Base-by-base conservation (phyloP, 1,140 invertebrate species). In the Trichogramma pretiosum region DNA sequence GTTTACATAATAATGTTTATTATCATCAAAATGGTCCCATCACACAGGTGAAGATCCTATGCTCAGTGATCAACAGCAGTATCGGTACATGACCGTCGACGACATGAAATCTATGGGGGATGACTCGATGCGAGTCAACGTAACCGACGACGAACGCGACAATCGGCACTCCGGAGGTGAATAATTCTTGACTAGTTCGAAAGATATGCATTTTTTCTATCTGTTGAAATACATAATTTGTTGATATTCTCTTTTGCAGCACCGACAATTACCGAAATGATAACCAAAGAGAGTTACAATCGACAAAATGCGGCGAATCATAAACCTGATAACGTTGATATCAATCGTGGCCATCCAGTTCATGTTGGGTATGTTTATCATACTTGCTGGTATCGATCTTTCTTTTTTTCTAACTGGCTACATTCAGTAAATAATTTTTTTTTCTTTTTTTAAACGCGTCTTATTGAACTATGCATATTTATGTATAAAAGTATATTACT, bases 301-400 rank as follows among this genome's bases (percentile, higher is more conserved):
- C 68, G 75, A 43, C 62, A 71, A 39, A 74, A 73, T 51, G 74
- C 75, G 28, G 69, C 65, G 41, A 77, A 79, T 68, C 71, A 81
- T 40, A 77, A 74, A 57, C 81, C 85, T 40, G 91, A 95, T 69
- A 94, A 94, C 72, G 80, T 93, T 46, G 87, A 87, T 59, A 86
- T 94, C 53, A 84, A 87, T 53, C 74, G 84, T 49, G n/a, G n/a
- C n/a, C 82, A 83, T 58, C 85, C 87, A 19, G 78, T 92, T 37
- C 85, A 89, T 62, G 87, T 89, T 68, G 90, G 90, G 90, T 93
- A 79, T 78, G 85, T n/a, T n/a, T n/a, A n/a, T n/a, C n/a, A n/a
- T n/a, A n/a, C n/a, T n/a, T n/a, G n/a, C n/a, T n/a, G n/a, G n/a
- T n/a, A n/a, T n/a, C n/a, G n/a, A n/a, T n/a, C n/a, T n/a, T n/a